Evolutionary conservation across 2,797 vertebrate genomes (phyloP), one percentile per base, ranked within the genome.

Genomic region (Steatocranus sp.): DNA sequence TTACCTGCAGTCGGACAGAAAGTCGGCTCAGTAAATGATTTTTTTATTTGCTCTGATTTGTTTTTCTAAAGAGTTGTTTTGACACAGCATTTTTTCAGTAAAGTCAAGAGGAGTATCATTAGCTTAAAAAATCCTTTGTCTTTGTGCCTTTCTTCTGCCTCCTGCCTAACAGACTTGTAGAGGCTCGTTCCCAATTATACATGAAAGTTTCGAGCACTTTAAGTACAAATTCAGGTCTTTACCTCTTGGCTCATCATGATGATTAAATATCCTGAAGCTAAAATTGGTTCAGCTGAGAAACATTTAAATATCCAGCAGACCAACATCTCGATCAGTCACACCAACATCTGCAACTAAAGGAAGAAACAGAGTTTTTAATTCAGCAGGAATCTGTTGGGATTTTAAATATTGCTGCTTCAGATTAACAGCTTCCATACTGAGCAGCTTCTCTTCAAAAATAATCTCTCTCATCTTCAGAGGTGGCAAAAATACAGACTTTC

Each of bases 121-220:
- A 12, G 63, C 4, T 25, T 4, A 17, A 68, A 17, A 0, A 6
- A 63, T 1, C 34, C 8, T 38, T 2, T 11, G 11, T 25, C 20
- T 46, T 27, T 70, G 6, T 73, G 25, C 0, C 32, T 30, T 46
- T 70, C 18, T 27, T 74, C 46, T 30, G 23, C 25, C 17, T 49
- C 0, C 27, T 10, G 9, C 14, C 27, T 73, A 18, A 0, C 46
- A 30, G 25, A 74, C 68, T 34, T 34, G 18, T 0, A 0, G 18
- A 50, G 18, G 27, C 46, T 34, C 7, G 5, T 32, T 20, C 18
- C 11, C 11, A 7, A 20, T 7, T 12, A 34, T 15, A 0, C 30
- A 46, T 11, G 1, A 74, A 15, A 2, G 2, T 15, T 49, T 32
- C 0, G 2, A 74, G 46, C 27, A 50, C 17, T 0, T 32, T 32